phyloP scores from a whole-genome alignment of 1,140 invertebrate species.

The Cherax destructor region DNA sequence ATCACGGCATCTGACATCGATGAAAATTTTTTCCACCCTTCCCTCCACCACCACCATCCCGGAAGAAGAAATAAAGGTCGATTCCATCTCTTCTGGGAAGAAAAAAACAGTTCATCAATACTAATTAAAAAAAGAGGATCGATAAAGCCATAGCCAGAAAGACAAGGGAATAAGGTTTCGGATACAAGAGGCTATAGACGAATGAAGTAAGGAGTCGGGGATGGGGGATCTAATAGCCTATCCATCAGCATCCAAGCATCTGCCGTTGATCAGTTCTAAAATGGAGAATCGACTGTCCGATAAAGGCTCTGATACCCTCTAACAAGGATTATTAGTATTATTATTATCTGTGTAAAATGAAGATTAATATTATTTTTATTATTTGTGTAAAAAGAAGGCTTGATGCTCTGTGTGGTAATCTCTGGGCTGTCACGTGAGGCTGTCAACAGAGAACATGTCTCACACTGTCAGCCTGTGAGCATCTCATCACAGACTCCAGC shows the following conservation, averaged over 20 bases:
- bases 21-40: not conserved
- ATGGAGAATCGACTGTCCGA: constrained; percentile 6
- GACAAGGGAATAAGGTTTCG: not conserved
- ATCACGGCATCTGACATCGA: not conserved
- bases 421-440: no score
- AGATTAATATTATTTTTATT: no score
- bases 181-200: not conserved
- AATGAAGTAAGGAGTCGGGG: not conserved
- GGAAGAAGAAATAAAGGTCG: not conserved
- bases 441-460: no score
- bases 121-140: not conserved
- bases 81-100: not conserved
- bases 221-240: constrained; percentile 14
- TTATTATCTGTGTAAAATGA: not conserved
- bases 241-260: constrained; percentile 29
- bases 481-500: no score
- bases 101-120: not conserved
- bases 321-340: not conserved
- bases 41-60: not conserved
- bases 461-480: no score
- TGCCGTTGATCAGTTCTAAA: constrained; percentile 30
- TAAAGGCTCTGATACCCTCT: constrained; percentile 11
- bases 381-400: no score
- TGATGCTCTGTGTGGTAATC: no score
- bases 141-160: not conserved